These are phyloP conservation scores for Erpetoichthys calabaricus DNA, from an alignment of 2,797 vertebrate species.

Conservation along the genomic window DNA sequence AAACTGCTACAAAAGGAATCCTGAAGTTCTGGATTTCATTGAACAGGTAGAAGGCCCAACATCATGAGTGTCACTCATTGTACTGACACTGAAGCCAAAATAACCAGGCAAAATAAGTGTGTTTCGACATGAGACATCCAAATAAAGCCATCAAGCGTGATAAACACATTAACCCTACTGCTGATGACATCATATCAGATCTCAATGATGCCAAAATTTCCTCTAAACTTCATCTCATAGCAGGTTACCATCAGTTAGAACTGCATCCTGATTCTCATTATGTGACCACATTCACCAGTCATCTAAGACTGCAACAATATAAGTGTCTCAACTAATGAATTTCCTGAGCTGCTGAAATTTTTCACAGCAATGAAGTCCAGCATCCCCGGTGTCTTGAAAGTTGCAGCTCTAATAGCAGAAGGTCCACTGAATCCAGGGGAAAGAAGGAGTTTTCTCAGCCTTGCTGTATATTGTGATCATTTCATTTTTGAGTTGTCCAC, in stretches of 20 bases:
- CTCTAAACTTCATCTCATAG: not conserved
- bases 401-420: too few species aligned
- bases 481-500: too few species aligned
- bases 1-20: not conserved
- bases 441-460: too few species aligned
- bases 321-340: not conserved
- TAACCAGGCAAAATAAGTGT: not conserved
- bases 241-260: too few species aligned
- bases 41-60: constrained; percentile 1
- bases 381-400: too few species aligned
- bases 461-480: too few species aligned
- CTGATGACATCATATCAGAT: not conserved
- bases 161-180: not conserved
- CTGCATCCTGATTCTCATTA: too few species aligned
- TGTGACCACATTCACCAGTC: not conserved
- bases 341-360: too few species aligned
- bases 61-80: not conserved
- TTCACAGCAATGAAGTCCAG: too few species aligned
- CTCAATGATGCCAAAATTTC: not conserved
- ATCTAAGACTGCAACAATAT: not conserved
- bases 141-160: not conserved
- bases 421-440: too few species aligned
- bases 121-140: not conserved
- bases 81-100: not conserved
- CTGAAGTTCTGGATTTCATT: not conserved